Percentiles rank a stretch among this genome's conserved stretches.
phyloP scores from a whole-genome alignment of 2,888 invertebrate genomes.

The Perizoma affinitatum region DNA sequence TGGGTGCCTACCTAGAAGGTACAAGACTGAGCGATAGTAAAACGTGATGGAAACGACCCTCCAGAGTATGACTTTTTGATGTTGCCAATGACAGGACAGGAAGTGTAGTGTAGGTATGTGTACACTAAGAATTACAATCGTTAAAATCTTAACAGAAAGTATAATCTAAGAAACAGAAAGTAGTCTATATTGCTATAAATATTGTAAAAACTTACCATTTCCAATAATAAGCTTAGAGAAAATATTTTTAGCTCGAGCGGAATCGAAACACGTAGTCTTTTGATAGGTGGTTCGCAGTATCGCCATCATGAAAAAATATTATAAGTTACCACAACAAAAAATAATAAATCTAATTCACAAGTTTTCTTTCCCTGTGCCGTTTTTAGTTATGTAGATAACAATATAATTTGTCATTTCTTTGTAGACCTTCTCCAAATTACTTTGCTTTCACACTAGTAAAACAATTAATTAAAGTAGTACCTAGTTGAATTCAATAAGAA shows the following conservation, averaged over 20 bases:
- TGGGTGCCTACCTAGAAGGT: neutral
- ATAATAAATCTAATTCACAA: no score
- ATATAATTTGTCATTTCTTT: no score
- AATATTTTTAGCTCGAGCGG: conserved; percentile 7
- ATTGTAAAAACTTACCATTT: conserved; percentile 16
- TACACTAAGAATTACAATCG: neutral
- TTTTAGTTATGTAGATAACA: no score
- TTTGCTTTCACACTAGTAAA: no score
- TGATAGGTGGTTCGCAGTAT: conserved; percentile 46
- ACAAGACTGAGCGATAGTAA: neutral
- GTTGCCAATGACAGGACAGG: neutral
- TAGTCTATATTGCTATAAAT: no score
- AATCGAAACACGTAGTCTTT: conserved; percentile 17
- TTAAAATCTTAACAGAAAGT: no score
- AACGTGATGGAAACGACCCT: neutral
- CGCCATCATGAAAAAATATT: conserved; percentile 56
- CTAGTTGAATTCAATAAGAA: no score
- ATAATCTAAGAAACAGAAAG: no score
- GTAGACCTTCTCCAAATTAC: no score
- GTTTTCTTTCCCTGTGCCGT: conserved; percentile 2
- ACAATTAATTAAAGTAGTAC: no score
- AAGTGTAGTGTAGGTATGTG: neutral
- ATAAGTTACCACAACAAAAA: conserved; percentile 44
- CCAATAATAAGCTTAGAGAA: neutral
- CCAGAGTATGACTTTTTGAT: neutral